Percentiles rank a stretch among this genome's conserved stretches.
Evolutionary conservation across 1,140 invertebrate genomes (phyloP).

Genomic region (Nilaparvata lugens): DNA sequence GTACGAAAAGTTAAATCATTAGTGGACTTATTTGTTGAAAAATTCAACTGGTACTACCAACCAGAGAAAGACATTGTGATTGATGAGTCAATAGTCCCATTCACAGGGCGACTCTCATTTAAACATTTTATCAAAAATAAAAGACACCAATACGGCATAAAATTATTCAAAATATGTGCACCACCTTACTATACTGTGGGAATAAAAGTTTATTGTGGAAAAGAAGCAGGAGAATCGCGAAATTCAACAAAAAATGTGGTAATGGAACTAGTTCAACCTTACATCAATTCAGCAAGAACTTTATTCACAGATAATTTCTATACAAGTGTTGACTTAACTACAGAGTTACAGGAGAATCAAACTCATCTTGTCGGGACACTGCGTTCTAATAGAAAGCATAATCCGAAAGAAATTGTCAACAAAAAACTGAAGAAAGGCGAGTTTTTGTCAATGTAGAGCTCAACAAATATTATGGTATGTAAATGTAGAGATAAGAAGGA

Average conservation of each 20-base stretch:
- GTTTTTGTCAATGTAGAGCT: neutral
- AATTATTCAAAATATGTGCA: neutral
- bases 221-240: neutral
- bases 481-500: neutral
- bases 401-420: neutral
- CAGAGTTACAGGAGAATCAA: neutral
- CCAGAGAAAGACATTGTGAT: neutral
- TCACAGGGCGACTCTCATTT: neutral
- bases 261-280: neutral
- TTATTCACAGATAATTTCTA: neutral
- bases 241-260: neutral
- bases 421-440: neutral
- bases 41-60: neutral
- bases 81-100: neutral
- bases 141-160: neutral
- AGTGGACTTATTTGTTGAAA: no score
- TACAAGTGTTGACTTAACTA: neutral
- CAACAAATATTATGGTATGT: neutral
- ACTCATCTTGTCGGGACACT: neutral
- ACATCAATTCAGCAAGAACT: neutral
- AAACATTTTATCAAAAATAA: neutral
- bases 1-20: no score
- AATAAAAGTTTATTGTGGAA: neutral
- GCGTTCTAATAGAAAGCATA: no score
- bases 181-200: neutral